Conservation (phyloP, 2,888 invertebrate species). For the Sesia apiformis region DNA sequence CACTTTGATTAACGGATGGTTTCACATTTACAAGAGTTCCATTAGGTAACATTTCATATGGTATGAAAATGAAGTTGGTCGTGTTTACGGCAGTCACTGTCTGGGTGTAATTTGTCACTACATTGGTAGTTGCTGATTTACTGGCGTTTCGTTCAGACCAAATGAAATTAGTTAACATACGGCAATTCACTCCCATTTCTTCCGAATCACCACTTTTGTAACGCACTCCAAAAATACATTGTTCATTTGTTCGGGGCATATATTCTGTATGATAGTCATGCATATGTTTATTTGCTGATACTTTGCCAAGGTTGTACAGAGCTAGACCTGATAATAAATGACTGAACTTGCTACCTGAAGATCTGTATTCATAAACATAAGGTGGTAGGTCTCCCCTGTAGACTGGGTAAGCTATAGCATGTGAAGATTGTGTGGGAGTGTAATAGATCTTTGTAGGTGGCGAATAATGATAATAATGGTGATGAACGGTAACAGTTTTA, state of each 20-base stretch:
- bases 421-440: background rate
- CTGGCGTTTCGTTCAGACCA: conserved; percentile 2
- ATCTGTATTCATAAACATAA: conserved; percentile 16
- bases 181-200: conserved; percentile 14
- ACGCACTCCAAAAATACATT: conserved; percentile 13
- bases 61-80: background rate
- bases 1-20: background rate
- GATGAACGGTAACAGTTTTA: background rate
- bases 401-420: conserved; percentile 4
- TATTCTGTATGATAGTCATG: conserved; percentile 3
- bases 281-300: background rate
- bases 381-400: conserved; percentile 10
- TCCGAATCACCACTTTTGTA: conserved; percentile 8
- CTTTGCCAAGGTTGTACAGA: conserved; percentile 13
- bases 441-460: background rate
- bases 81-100: background rate
- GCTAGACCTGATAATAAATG: conserved; percentile 14
- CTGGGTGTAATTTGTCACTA: background rate
- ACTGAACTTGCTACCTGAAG: conserved; percentile 13
- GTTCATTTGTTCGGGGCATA: conserved; percentile 9
- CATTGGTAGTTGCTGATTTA: background rate
- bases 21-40: background rate
- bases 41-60: background rate
- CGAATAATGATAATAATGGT: background rate
- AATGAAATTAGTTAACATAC: conserved; percentile 13